Evolutionary conservation across 2,888 invertebrate species (phyloP).

Genomic region (Lycocerus yunnanus): DNA sequence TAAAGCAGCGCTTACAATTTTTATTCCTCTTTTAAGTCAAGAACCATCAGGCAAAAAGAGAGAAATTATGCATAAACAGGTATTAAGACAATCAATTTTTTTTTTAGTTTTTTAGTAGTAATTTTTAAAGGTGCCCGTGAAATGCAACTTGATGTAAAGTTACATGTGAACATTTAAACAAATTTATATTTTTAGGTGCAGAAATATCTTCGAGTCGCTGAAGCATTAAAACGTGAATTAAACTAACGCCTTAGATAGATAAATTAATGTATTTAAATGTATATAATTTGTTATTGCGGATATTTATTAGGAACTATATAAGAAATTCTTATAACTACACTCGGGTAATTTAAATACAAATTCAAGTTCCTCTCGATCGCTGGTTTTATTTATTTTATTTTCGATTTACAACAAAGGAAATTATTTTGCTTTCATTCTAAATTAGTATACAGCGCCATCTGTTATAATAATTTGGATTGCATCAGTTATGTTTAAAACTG

Average conservation of each 20-base stretch:
- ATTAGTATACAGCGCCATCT: too few species aligned
- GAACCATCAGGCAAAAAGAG: constrained; percentile 65
- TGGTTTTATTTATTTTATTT: background rate
- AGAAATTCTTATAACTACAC: too few species aligned
- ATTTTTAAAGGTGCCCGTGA: background rate
- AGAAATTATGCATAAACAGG: constrained; percentile 63
- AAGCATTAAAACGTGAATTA: constrained; percentile 14
- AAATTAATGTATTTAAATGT: background rate
- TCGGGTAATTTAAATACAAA: background rate
- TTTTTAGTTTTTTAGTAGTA: background rate
- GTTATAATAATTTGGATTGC: too few species aligned
- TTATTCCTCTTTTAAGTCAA: constrained; percentile 61
- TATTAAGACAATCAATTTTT: background rate
- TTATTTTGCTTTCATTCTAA: too few species aligned
- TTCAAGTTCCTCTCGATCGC: background rate
- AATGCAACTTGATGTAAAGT: background rate
- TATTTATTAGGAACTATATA: background rate
- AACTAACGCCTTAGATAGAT: background rate
- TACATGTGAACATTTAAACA: background rate
- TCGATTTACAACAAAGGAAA: too few species aligned
- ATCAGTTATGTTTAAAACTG: too few species aligned
- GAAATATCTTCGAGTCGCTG: constrained; percentile 29
- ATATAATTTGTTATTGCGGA: background rate
- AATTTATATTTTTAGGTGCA: constrained; percentile 38
- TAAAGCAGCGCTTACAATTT: constrained; percentile 60